Base-by-base conservation (phyloP, 2,797 vertebrate genomes). In the Chloroceryle inda region DNA sequence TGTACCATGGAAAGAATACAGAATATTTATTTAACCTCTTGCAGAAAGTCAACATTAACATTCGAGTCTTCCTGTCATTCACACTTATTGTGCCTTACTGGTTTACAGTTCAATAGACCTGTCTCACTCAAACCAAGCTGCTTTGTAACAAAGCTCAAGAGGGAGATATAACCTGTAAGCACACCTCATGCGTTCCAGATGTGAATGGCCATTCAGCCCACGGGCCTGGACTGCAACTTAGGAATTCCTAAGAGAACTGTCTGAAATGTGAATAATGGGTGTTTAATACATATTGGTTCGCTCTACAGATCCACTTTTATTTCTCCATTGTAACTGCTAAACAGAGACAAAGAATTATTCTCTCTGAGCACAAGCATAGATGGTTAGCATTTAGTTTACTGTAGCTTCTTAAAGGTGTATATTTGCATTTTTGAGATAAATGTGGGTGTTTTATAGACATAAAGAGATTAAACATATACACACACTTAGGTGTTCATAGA, bases 101-200 rank as follows among this genome's bases (percentile, higher is more conserved):
- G 5, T 71, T 83, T 67, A 53, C 26, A 44, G 4, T 31, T 26
- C 21, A 26, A 29, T 3, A 5, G 31, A 50, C 13, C 20, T 40
- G 38, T 13, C 45, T 68, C 13, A 13, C 26, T 58, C n/a, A 58
- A 68, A n/a, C 14, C 16, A 63, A 13, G 31, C 53, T 71, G 27
- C 22, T 89, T 83, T 5, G 0, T 35, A 49, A 33, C 29, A 74
- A 35, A 71, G 35, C 18, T 61, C 7, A 38, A 44, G 55, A 74
- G 31, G 44, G 22, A 56, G 15, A 44, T 66, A n/a, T 0, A 63
- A 3, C 10, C 45, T 77, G 18, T 56, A 50, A 88, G 21, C 33
- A 29, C 21, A 75, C 3, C 26, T 15, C 38, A 11, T 4, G 0
- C 0, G 1, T n/a, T 77, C 37, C 52, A 74, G 9, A 33, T 53